These are phyloP conservation scores for Chaetura pelagica DNA, from an alignment of 2,113 vertebrate genomes.

Conservation along the genomic window DNA sequence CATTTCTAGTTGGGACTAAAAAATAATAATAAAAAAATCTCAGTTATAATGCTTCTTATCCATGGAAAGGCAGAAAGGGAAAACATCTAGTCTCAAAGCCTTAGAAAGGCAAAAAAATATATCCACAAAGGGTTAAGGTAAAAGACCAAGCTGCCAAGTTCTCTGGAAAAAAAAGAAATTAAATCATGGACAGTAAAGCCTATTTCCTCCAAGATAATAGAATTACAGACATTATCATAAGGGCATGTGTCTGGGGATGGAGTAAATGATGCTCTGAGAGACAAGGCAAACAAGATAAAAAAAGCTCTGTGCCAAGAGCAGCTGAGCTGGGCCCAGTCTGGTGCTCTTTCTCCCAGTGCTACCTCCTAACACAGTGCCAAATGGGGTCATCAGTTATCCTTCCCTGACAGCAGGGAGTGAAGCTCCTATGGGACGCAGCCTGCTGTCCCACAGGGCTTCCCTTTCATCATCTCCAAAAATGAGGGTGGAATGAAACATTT, in stretches of 20 bases:
- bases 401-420: not conserved
- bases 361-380: not conserved
- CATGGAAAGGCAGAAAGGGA: not conserved
- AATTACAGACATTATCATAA: slow-evolving; percentile 67
- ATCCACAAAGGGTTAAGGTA: slow-evolving; percentile 50
- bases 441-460: not conserved
- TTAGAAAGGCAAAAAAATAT: not conserved
- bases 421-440: not conserved
- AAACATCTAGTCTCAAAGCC: not conserved
- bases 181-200: slow-evolving; percentile 46
- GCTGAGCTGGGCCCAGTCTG: not conserved
- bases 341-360: not conserved
- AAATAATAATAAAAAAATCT: not conserved
- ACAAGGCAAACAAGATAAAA: slow-evolving; percentile 17
- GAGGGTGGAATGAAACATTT: not conserved
- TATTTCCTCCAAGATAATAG: slow-evolving; percentile 57
- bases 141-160: not conserved
- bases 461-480: not conserved
- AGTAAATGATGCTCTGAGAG: slow-evolving; percentile 39
- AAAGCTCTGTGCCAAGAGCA: slow-evolving; percentile 16
- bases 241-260: slow-evolving; percentile 29
- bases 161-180: not conserved
- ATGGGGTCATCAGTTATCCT: not conserved
- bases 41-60: not conserved
- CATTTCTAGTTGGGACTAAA: not conserved